phyloP scores from a whole-genome alignment of 37 sponge, comb jelly and placozoan genomes.

The Amphimedon queenslandica region DNA sequence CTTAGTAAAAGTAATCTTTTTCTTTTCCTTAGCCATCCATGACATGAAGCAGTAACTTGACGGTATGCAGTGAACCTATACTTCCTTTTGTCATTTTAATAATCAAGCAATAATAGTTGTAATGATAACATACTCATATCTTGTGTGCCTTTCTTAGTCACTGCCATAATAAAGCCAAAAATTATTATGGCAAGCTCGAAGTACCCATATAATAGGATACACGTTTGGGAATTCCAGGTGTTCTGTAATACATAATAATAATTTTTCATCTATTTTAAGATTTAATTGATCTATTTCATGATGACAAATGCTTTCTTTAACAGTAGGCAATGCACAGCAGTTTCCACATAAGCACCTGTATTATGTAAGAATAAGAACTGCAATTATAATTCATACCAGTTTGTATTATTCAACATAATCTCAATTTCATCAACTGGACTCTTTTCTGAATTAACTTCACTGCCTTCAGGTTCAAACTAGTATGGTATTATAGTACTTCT shows the following conservation, averaged over 20 bases:
- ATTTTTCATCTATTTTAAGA: slow-evolving; percentile 3
- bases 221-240: background rate
- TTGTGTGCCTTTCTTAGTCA: slow-evolving; percentile 33
- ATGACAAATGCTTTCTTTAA: slow-evolving; percentile 28
- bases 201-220: slow-evolving; percentile 1
- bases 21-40: slow-evolving; percentile 17
- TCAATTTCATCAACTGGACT: too few relatives aligned
- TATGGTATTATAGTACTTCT: too few relatives aligned
- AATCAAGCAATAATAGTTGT: background rate
- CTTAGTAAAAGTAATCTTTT: background rate
- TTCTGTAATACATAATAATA: slow-evolving; percentile 4
- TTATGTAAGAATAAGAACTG: background rate
- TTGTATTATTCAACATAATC: too few relatives aligned
- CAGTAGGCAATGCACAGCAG: too few relatives aligned
- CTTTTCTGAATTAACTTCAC: too few relatives aligned
- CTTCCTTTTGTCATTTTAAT: background rate
- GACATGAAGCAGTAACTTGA: too few relatives aligned
- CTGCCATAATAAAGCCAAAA: slow-evolving; percentile 4
- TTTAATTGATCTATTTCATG: slow-evolving; percentile 16
- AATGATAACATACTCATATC: too few relatives aligned
- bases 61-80: slow-evolving; percentile 17
- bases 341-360: slow-evolving; percentile 30
- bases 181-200: background rate
- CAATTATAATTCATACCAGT: too few relatives aligned
- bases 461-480: too few relatives aligned